phyloP scores from a whole-genome alignment of 2,113 vertebrate species.

The Lipophrys pholis region DNA sequence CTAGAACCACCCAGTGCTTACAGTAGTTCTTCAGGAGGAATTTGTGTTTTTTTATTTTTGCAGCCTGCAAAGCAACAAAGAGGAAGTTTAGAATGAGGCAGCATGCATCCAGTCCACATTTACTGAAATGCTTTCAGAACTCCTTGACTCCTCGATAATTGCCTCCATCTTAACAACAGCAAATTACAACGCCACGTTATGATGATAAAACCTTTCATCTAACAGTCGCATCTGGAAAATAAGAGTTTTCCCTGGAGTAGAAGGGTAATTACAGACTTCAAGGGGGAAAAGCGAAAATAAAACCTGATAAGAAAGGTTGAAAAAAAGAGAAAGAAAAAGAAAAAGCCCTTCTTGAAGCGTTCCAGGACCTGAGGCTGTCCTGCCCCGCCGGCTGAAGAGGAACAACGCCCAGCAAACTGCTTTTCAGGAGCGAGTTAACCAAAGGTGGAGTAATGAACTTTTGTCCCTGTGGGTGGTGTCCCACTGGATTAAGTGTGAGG shows the following conservation, averaged over 20 bases:
- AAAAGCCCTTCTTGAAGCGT: constrained; percentile 14
- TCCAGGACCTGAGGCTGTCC: constrained; percentile 19
- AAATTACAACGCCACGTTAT: constrained; percentile 27
- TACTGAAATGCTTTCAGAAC: no score
- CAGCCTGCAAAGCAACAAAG: no score
- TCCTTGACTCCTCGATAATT: no score
- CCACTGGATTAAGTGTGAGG: constrained; percentile 9
- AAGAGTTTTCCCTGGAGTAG: constrained; percentile 13
- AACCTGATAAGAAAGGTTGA: constrained; percentile 7
- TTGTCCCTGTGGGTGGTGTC: constrained; percentile 19
- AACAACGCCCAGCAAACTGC: no score
- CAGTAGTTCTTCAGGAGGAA: no score
- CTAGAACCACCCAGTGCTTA: no score
- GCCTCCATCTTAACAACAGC: constrained; percentile 24
- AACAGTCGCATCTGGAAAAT: constrained; percentile 13
- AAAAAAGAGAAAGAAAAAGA: neutral
- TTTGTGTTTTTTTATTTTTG: no score
- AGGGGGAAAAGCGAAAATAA: neutral
- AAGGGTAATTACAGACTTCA: constrained; percentile 22
- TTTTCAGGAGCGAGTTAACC: constrained; percentile 25
- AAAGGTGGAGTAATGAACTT: constrained; percentile 14
- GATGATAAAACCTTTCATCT: constrained; percentile 51
- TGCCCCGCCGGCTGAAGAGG: no score
- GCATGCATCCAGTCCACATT: no score
- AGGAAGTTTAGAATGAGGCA: no score